Evolutionary conservation across 2,797 vertebrate species (phyloP), one percentile per base, ranked within the genome.

Genomic region (Scleropages formosus): DNA sequence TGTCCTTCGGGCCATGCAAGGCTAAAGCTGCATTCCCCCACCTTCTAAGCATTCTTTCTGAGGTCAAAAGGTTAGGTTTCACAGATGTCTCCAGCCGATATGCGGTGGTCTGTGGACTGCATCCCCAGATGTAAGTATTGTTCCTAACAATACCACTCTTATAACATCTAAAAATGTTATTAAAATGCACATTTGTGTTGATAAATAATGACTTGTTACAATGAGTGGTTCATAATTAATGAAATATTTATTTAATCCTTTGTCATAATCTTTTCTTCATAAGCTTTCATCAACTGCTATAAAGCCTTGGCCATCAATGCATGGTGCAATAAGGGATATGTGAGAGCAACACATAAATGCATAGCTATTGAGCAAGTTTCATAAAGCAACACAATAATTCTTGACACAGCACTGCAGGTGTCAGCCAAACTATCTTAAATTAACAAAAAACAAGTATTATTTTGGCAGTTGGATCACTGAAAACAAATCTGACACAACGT

Each of bases 211-310:
- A n/a, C n/a, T 39, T 39, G 39, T 39, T 39, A 39, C 39, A 39
- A 31, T 39, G 39, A 39, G 31, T 89, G 88, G 86, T 88, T 82
- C 67, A 72, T 75, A 44, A 83, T 80, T 80, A 84, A 81, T 77
- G 80, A 75, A 81, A 84, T 83, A 81, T 87, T 87, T 88, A 84
- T 70, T 87, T 88, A 87, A 84, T 87, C 88, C 87, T 82, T 86
- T 90, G 84, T 87, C 88, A 90, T 80, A 84, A 86, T 90, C 88
- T 85, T 89, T 82, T 89, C 87, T 90, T 87, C 86, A 85, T 81
- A 87, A 88, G 86, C 88, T 93, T 92, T 91, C 91, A 91, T 82
- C 90, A 85, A 93, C 93, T 93, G 90, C 93, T 92, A 78, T 84
- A 84, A 86, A 66, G 87, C 85, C 87, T 88, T 88, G 87, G 90